Conservation (phyloP, 2,797 vertebrate species). For the Clarias laeviceps region DNA sequence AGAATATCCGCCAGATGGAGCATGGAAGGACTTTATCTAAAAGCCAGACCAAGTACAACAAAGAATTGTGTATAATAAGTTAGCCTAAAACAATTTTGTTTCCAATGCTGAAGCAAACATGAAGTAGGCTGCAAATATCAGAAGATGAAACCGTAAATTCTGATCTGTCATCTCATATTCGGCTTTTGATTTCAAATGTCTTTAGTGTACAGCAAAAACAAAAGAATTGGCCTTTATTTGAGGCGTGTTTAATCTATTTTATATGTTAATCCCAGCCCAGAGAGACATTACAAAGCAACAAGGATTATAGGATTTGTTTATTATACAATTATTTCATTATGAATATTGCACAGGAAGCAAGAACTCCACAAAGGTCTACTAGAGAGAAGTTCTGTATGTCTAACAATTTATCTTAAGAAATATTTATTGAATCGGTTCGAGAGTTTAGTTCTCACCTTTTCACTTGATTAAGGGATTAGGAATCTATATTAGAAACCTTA, state of each 20-base stretch:
- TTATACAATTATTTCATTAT: constrained; percentile 18
- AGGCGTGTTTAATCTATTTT: not conserved
- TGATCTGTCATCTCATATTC: not conserved
- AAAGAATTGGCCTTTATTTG: not conserved
- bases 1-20: no score
- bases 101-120: not conserved
- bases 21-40: no score
- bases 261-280: constrained; percentile 6
- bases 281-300: not conserved
- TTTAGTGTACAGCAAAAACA: not conserved
- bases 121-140: no score
- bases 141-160: not conserved
- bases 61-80: no score
- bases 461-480: not conserved
- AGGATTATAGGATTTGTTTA: constrained; percentile 7
- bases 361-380: not conserved
- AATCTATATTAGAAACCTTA: not conserved
- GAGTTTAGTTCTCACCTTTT: not conserved
- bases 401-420: not conserved
- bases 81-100: no score
- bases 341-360: not conserved
- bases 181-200: not conserved
- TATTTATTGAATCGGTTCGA: not conserved
- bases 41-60: no score
- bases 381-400: not conserved